These are phyloP conservation scores for Apocheima hispidaria DNA, from an alignment of 2,888 invertebrate species.

Conservation along the genomic window DNA sequence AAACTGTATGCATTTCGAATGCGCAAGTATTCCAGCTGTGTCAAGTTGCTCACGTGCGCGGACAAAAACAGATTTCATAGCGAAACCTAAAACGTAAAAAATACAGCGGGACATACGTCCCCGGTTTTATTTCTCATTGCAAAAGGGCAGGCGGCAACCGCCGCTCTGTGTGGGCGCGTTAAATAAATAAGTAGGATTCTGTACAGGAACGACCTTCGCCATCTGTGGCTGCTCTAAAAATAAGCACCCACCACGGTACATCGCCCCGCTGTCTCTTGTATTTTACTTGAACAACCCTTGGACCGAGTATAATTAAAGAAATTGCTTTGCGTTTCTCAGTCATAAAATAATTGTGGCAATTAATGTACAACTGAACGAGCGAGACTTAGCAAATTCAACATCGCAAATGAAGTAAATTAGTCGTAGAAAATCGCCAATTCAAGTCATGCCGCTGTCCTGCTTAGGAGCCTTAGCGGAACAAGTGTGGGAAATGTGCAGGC, in stretches of 20 bases:
- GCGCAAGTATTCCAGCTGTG: conserved; percentile 38
- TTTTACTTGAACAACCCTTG: conserved; percentile 51
- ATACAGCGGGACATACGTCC: conserved; percentile 31
- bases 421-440: conserved; percentile 37
- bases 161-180: conserved; percentile 66
- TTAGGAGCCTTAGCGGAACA: conserved; percentile 48
- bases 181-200: conserved; percentile 77
- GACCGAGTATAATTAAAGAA: conserved; percentile 55
- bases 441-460: conserved; percentile 48
- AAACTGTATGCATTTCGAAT: conserved; percentile 11
- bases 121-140: conserved; percentile 55
- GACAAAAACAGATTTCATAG: conserved; percentile 36
- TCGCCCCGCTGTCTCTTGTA: conserved; percentile 48
- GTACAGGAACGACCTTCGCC: conserved; percentile 74
- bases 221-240: conserved; percentile 77
- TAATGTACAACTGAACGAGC: neutral
- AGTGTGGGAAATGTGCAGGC: conserved; percentile 60
- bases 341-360: conserved; percentile 2
- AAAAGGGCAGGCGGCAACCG: conserved; percentile 50
- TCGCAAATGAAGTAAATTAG: neutral
- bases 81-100: conserved; percentile 41
- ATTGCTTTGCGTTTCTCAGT: conserved; percentile 42
- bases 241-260: conserved; percentile 57
- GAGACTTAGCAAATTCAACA: neutral
- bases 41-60: conserved; percentile 40